Evolutionary conservation across 2,797 vertebrate species (phyloP), one percentile per base, ranked within the genome.

Genomic region (Syngnathus rostellatus): DNA sequence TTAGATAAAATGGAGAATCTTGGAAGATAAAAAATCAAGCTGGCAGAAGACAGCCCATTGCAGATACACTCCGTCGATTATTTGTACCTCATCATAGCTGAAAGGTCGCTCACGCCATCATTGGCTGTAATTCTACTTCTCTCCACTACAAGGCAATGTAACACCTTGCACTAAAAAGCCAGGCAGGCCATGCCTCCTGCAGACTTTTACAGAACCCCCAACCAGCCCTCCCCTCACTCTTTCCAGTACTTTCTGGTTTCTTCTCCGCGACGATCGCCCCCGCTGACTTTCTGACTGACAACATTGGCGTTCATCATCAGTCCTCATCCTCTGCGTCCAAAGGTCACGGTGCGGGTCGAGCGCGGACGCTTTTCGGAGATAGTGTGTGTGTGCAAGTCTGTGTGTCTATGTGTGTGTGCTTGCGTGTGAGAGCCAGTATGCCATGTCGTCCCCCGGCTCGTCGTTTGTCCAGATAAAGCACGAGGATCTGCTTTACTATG

Each of bases 401-500:
- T 65, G 74, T 65, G 67, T 39, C 64, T 51, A 66, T 55, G 53
- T 54, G 51, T 51, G 62, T 64, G 81, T 60, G 69, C 65, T 74
- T 70, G 75, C 53, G 74, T 38, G 72, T 0, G 77, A 75, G 80
- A 80, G 87, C 93, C 95, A 96, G 94, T 95, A 98, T 98, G 95
- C 92, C 89, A 98, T 98, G 96, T 94, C 93, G 95, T 97, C 95
- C 93, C 91, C 92, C 83, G 91, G 94, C 79, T 87, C 94, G 89
- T 97, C 96, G 89, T 98, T 99, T 94, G 95, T 99, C 88, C 94
- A 96, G 90, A 98, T 99, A 90, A 94, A 90, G 81, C 97, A 96
- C 81, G 93, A 96, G 85, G 96, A 99, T 89, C 91, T 98, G 90
- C 92, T 93, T 86, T 99, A 96, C 89, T 93, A 94, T 82, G 96